Evolutionary conservation across 2,113 vertebrate species (phyloP), one percentile per base, ranked within the genome.

Genomic region (Eulacestoma nigropectus): DNA sequence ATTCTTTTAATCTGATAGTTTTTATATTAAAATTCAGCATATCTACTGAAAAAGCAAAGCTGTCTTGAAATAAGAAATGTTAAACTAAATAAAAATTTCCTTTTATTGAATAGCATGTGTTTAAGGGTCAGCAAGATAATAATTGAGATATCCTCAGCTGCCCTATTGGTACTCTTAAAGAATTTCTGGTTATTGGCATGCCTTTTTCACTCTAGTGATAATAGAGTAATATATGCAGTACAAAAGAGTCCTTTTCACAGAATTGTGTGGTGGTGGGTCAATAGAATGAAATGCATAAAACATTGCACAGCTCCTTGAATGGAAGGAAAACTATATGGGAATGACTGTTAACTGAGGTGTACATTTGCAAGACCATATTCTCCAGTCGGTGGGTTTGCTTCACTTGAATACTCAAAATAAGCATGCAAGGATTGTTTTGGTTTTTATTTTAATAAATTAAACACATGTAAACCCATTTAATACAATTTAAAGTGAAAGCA

Each of bases 1-100:
- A 81, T 94, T 73, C 46, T 92, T 92, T 69, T 91, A 90, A 85
- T 95, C 85, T 97, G 70, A 84, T 87, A 32, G 37, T 22, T 60
- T 93, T 89, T 83, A n/a, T 87, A 72, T 52, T 90, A 75, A 79
- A 86, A 90, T 94, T 55, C 82, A 70, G 37, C 11, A 30, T 97
- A 91, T 63, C 55, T 52, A 47, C 23, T 90, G n/a, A 74, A 74
- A 63, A 81, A 56, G 9, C 3, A 90, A 79, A 72, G 42, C 62
- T 84, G 13, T 70, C 32, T 96, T 91, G 57, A 89, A 68, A 74
- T 86, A 72, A 55, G 59, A 55, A 72, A 84, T 59, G 20, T 83
- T 85, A 87, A 76, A 76, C 10, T 80, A 20, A 87, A 92, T 75
- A 85, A 64, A 86, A 87, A 9, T 47, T 91, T 59, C 50, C 49